These are phyloP conservation scores for Mionectes olivaceus DNA, from an alignment of 2,797 vertebrate species.

Conservation along the genomic window DNA sequence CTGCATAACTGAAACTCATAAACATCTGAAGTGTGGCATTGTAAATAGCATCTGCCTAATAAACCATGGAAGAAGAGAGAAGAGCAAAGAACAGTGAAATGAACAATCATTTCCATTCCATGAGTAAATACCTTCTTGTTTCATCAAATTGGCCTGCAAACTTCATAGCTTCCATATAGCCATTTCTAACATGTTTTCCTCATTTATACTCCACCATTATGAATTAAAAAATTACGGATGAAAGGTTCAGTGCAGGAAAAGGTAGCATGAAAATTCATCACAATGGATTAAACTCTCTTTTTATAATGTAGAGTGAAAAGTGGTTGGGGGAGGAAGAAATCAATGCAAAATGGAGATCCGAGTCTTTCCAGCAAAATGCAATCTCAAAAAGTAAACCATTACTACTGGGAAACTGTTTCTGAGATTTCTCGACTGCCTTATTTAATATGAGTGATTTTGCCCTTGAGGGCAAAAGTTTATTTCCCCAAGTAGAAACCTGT, in stretches of 20 bases:
- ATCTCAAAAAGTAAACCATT: background rate
- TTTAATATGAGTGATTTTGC: background rate
- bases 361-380: background rate
- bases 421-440: background rate
- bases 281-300: background rate
- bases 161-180: background rate
- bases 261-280: background rate
- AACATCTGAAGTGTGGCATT: background rate
- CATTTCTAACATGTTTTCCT: background rate
- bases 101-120: background rate
- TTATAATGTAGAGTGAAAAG: background rate
- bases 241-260: background rate
- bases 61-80: background rate
- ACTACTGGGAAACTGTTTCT: background rate
- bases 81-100: background rate
- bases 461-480: background rate
- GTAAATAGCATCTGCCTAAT: background rate
- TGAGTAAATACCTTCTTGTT: background rate
- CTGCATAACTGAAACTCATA: background rate
- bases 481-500: background rate
- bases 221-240: background rate
- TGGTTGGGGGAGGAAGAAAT: accelerated
- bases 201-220: background rate
- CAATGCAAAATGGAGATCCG: background rate
- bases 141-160: background rate